Percentiles rank a stretch among this genome's conserved stretches.
phyloP scores from a whole-genome alignment of 1,140 invertebrate genomes.

The Ylistrum balloti region DNA sequence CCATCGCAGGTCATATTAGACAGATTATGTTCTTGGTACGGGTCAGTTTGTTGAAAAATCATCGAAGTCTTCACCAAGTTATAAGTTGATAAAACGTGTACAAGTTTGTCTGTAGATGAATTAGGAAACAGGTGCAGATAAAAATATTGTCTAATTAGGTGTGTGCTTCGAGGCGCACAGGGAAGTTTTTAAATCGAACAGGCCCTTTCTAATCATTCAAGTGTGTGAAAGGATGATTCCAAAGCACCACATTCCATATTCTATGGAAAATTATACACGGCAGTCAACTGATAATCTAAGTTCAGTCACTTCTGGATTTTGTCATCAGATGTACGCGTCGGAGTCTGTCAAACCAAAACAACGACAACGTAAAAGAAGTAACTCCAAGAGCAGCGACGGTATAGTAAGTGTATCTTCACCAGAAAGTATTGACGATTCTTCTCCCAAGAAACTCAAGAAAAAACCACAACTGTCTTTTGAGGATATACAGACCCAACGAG shows the following conservation, averaged over 20 bases:
- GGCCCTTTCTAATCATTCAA: constrained; percentile 19
- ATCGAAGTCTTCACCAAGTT: constrained; percentile 4
- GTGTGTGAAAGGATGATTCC: constrained; percentile 31
- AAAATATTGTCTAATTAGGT: constrained; percentile 14
- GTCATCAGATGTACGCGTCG: constrained; percentile 12
- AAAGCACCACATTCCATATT: constrained; percentile 21
- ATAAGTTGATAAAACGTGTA: constrained; percentile 1
- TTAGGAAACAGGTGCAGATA: constrained; percentile 10
- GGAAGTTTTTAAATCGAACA: constrained; percentile 10
- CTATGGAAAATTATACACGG: constrained; percentile 10
- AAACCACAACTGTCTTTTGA: constrained; percentile 76
- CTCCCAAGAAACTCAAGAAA: constrained; percentile 63
- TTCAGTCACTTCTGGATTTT: constrained; percentile 20
- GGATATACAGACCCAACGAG: constrained; percentile 87
- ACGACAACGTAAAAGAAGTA: constrained; percentile 60
- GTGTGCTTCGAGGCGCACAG: neutral
- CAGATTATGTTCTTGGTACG: constrained; percentile 15
- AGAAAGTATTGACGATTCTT: constrained; percentile 56
- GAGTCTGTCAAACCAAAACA: constrained; percentile 56
- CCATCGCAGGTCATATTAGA: neutral
- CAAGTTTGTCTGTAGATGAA: neutral
- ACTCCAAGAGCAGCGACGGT: constrained; percentile 63
- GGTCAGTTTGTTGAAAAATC: constrained; percentile 38
- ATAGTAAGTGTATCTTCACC: constrained; percentile 66
- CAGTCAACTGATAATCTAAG: neutral